Conservation (phyloP, 1,140 invertebrate genomes). For the Aporrectodea caliginosa region DNA sequence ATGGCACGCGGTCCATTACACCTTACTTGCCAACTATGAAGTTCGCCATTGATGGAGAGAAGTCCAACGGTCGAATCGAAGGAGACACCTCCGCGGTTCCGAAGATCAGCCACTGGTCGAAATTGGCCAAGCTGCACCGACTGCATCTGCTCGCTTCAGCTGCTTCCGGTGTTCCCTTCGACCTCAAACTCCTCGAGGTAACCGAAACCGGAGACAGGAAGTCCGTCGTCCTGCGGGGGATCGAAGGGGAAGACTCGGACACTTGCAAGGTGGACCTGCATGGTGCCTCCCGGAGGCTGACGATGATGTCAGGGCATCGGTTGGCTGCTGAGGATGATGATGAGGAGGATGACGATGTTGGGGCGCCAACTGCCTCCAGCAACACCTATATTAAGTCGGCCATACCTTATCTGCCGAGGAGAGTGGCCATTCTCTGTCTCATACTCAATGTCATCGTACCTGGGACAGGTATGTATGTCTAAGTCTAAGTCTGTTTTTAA, state of each 20-base stretch:
- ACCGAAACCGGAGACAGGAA: not conserved
- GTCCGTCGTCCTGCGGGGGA: not conserved
- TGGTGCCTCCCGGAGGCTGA: not conserved
- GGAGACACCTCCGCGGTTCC: too few relatives aligned
- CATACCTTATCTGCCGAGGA: constrained; percentile 79
- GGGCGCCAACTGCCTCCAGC: constrained; percentile 45
- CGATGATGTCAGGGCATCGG: not conserved
- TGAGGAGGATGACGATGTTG: constrained; percentile 1
- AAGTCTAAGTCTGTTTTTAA: too few relatives aligned
- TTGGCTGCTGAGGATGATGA: not conserved
- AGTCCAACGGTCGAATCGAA: too few relatives aligned
- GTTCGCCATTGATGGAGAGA: too few relatives aligned
- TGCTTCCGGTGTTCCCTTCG: not conserved
- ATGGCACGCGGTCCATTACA: too few relatives aligned
- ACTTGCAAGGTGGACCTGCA: not conserved
- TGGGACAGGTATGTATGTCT: constrained; percentile 76
- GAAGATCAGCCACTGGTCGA: not conserved
- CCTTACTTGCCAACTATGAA: too few relatives aligned
- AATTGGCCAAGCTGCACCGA: not conserved
- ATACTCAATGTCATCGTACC: constrained; percentile 79
- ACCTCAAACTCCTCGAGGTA: not conserved
- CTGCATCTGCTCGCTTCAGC: not conserved
- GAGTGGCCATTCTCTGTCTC: constrained; percentile 78
- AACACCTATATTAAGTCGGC: constrained; percentile 78
- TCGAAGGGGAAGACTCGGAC: not conserved